Base-by-base conservation (phyloP, 2,797 vertebrate species). In the Labroides dimidiatus region DNA sequence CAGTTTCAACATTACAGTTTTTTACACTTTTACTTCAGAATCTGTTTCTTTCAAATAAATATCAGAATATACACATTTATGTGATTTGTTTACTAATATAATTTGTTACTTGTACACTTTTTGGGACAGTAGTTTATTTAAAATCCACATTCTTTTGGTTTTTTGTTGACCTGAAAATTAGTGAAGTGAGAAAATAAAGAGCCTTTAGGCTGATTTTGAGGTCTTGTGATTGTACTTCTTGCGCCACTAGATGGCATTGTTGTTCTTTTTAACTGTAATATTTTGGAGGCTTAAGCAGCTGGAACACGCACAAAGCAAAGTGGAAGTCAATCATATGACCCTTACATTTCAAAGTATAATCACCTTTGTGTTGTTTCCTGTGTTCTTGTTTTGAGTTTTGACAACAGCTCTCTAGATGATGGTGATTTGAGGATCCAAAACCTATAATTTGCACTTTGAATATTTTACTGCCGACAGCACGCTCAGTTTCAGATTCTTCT, bases 241-340 rank as follows among this genome's bases (percentile, higher is more conserved):
- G 37, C 54, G 47, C 88, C 96, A 93, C 83, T 91, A 96, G 96
- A 89, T 93, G 96, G 95, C 93, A 92, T 93, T 92, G 76, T 84
- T 86, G 91, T 44, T 86, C 86, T 87, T 91, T 66, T 30, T 57
- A 69, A 64, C 30, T n/a, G 2, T 21, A 42, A 19, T 19, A 5
- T 5, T 15, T 15, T 20, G 3, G 36, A n/a, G 19, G 2, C 24
- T 57, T 16, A 37, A 56, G 51, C 58, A 9, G 33, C 16, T 42
- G 36, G 11, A 42, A 24, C 23, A 30, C 21, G 14, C 12, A 55
- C 1, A 21, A 33, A 49, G 27, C 0, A 6, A 49, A 15, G 30
- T 50, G 17, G 17, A 50, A 52, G 47, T 75, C 37, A 55, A 9
- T 15, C 8, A 30, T 47, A 1, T 44, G 3, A 72, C 19, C 36